Base-by-base conservation (phyloP, 2,888 invertebrate species). In the Andrena bucephala region DNA sequence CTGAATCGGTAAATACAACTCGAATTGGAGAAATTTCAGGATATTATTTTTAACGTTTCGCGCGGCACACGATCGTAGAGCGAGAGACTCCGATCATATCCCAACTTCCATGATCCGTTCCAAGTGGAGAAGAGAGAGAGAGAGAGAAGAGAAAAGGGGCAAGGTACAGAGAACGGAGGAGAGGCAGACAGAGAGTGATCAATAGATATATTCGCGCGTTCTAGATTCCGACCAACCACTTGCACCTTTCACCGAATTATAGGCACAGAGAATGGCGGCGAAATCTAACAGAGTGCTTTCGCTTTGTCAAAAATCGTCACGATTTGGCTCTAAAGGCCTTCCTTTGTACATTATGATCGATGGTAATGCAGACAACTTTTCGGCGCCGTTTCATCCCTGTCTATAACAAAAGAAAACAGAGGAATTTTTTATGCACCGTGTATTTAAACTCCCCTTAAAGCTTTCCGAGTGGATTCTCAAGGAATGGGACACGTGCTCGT, bases 171-270 rank as follows among this genome's bases (percentile, higher is more conserved):
- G 52, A n/a, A 27, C 27, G 2, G 7, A 36, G 29, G n/a, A 60
- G 63, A 42, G 24, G 57, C n/a, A 29, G 27, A 65, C 29, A 68
- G 68, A 66, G 74, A 77, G 71, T 77, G 79, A 79, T 85, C 86
- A 36, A 86, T 82, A 71, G 72, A 59, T 70, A 70, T 77, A 77
- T 79, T 65, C 66, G 59, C 70, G 69, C 52, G 86, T 72, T 86
- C 77, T 52, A 78, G 77, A 84, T 84, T 75, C 72, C 54, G 52
- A 68, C 62, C 76, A 74, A 70, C 42, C 63, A 24, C 33, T 59
- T 62, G 52, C 66, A 13, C 48, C 62, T 62, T 83, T 69, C 72
- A 10, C 52, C 77, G 70, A 83, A 77, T 85, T 85, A 78, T 76
- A 54, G 75, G 27, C 69, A 52, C 65, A 52, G 72, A 63, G 63